These are phyloP conservation scores for Chromobotia macracanthus DNA, from an alignment of 2,797 vertebrate species.

Conservation along the genomic window DNA sequence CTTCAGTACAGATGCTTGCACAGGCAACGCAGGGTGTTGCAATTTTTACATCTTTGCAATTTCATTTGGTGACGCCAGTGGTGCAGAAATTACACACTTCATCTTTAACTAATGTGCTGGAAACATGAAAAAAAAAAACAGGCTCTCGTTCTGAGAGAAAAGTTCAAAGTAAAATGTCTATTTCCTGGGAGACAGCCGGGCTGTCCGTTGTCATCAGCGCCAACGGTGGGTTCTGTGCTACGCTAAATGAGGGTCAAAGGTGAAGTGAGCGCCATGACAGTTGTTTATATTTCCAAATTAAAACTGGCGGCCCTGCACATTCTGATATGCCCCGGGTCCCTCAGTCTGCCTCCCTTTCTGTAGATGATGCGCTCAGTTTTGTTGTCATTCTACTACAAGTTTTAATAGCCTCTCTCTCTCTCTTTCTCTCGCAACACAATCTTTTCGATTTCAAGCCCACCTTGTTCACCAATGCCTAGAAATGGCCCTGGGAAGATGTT, in stretches of 20 bases:
- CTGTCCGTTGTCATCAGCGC: constrained; percentile 44
- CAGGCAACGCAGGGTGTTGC: background rate
- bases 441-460: too few relatives aligned
- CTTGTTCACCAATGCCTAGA: too few relatives aligned
- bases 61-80: background rate
- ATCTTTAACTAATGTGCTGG: background rate
- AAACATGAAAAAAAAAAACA: constrained; percentile 15
- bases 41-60: background rate
- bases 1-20: background rate
- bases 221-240: constrained; percentile 39
- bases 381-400: too few relatives aligned
- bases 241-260: constrained; percentile 56
- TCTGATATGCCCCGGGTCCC: constrained; percentile 44
- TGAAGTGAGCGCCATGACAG: constrained; percentile 41
- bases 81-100: constrained; percentile 6
- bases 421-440: too few relatives aligned
- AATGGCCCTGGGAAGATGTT: too few relatives aligned
- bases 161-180: constrained; percentile 46
- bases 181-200: constrained; percentile 39
- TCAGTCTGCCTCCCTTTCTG: constrained; percentile 7
- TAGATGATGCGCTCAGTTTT: too few relatives aligned
- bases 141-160: constrained; percentile 26
- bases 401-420: too few relatives aligned
- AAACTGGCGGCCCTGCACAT: constrained; percentile 51
- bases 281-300: constrained; percentile 60